phyloP scores from a whole-genome alignment of 2,888 invertebrate species.

The Cryptocephalus moraei region DNA sequence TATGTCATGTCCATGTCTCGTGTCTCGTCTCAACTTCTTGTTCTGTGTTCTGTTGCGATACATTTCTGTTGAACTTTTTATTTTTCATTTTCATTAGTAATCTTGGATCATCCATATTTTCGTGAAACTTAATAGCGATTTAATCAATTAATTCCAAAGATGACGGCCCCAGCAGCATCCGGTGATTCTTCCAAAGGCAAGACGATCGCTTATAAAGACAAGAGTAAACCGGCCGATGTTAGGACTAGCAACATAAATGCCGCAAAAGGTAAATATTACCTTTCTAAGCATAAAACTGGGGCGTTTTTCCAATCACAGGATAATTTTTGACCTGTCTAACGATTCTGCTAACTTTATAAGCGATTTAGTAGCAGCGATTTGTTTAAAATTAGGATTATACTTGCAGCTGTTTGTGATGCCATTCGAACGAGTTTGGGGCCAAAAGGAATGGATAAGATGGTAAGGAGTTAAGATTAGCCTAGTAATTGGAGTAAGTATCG shows the following conservation, averaged over 20 bases:
- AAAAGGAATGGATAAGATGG: constrained; percentile 99
- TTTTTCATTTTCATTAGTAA: not conserved
- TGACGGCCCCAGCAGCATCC: constrained; percentile 38
- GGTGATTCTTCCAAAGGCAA: constrained; percentile 37
- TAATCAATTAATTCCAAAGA: constrained; percentile 21
- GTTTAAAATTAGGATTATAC: constrained; percentile 3
- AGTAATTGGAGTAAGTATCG: too few relatives aligned
- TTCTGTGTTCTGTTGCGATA: too few relatives aligned
- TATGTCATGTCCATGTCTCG: too few relatives aligned
- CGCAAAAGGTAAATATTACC: constrained; percentile 70
- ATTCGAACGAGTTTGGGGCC: constrained; percentile 98
- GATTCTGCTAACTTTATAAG: not conserved
- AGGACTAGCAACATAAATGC: constrained; percentile 93
- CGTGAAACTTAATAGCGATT: not conserved
- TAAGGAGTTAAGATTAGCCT: constrained; percentile 31
- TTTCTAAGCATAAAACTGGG: not conserved
- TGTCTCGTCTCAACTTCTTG: too few relatives aligned
- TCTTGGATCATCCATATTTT: constrained; percentile 1
- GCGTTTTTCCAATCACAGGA: too few relatives aligned
- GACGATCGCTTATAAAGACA: constrained; percentile 69
- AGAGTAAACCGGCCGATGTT: constrained; percentile 90
- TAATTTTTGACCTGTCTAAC: too few relatives aligned
- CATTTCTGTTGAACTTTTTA: too few relatives aligned
- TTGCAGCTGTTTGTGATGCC: constrained; percentile 94
- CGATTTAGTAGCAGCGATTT: too few relatives aligned